phyloP scores from a whole-genome alignment of 2,797 vertebrate species.

The Muraenolepis orangiensis region DNA sequence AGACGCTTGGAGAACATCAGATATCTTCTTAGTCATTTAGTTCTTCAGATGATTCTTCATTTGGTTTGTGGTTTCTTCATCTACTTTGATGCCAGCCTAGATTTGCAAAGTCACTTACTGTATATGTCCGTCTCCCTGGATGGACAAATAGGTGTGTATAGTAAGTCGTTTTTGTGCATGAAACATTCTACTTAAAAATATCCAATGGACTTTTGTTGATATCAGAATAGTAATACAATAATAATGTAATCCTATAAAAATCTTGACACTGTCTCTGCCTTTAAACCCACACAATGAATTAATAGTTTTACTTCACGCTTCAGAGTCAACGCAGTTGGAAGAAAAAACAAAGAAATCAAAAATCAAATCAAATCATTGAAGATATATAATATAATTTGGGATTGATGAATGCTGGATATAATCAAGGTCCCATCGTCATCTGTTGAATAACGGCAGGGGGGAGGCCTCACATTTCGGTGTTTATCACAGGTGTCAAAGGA shows the following conservation, averaged over 20 bases:
- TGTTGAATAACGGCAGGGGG: background rate
- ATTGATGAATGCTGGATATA: background rate
- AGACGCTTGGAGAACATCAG: no score
- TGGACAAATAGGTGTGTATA: background rate
- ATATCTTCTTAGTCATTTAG: no score
- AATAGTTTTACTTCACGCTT: background rate
- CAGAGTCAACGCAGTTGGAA: background rate
- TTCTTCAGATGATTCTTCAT: background rate
- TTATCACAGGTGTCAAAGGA: slow-evolving; percentile 1
- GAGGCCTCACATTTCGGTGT: background rate
- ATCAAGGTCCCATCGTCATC: background rate
- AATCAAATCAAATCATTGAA: background rate
- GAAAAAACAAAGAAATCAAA: background rate
- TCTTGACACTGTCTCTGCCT: background rate
- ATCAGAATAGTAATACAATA: no score
- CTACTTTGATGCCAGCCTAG: no score
- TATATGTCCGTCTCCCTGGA: background rate
- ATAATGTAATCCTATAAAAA: background rate
- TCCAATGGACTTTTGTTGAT: no score
- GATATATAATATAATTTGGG: background rate
- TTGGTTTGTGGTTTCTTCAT: background rate
- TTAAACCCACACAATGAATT: background rate
- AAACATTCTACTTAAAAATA: no score
- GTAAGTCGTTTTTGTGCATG: no score
- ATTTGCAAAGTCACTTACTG: background rate